Evolutionary conservation across 2,113 vertebrate genomes (phyloP), one percentile per base, ranked within the genome.

Genomic region (Tyrannus savana): DNA sequence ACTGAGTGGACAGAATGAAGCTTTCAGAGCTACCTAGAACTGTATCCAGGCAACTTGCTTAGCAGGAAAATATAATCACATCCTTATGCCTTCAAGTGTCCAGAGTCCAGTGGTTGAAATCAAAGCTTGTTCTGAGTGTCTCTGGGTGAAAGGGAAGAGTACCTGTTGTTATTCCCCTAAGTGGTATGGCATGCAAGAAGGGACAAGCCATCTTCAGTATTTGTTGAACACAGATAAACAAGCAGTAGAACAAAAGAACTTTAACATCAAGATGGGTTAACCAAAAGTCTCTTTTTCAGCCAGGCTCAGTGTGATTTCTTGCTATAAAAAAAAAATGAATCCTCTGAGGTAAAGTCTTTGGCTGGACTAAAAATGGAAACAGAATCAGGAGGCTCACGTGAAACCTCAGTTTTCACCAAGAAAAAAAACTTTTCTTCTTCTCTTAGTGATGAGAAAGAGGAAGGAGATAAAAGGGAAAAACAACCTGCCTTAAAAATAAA

Each of bases 321-420:
- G 41, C 74, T 84, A 3, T 31, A 50, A 53, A 89, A 85, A 63
- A 46, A 44, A 5, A 44, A 39, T 39, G 60, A 79, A 55, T 50
- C 46, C 59, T 89, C 49, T 60, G 73, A 82, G 49, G 53, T 73
- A 19, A 85, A 84, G 47, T 7, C 46, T 58, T 78, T 83, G 50
- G 63, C 71, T 73, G 30, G 46, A 73, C 49, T 87, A 83, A 93
- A 93, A 96, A 89, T 33, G n/a, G 77, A 78, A 95, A 66, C 19
- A 53, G 52, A 72, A 85, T 46, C 35, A 19, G 44, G 17, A 79
- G n/a, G 39, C 19, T 84, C 46, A 69, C 16, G 14, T 6, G 14
- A 41, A 89, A 68, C 35, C 41, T 69, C 66, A 66, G n/a, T 50
- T 87, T 85, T 44, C 67, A 79, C 46, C 1, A 5, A 23, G 60